A percentile compares a stretch with the other conserved stretches of the same genome.
These are phyloP conservation scores for Odontomachus brunneus DNA, from an alignment of 1,140 invertebrate genomes.

Conservation along the genomic window DNA sequence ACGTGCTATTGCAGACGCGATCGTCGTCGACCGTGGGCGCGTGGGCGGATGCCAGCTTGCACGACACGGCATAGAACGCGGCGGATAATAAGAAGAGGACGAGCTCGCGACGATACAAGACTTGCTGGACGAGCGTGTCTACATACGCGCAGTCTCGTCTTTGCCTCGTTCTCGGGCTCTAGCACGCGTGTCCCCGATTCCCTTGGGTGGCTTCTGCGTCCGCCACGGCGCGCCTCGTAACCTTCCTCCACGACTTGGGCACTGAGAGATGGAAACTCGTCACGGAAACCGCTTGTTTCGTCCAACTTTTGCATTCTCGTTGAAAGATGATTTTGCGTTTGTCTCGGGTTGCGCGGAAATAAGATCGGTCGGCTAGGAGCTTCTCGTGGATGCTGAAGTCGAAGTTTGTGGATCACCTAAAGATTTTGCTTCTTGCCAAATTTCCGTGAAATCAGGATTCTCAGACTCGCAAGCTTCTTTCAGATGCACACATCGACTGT, in stretches of 20 bases:
- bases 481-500: no score
- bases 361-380: no score
- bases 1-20: constrained; percentile 61
- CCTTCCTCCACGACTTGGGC: constrained; percentile 1
- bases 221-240: constrained; percentile 15
- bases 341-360: no score
- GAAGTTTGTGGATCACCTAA: no score
- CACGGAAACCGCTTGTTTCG: no score
- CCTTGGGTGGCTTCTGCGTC: constrained; percentile 50
- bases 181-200: constrained; percentile 58
- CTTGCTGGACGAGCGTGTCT: constrained; percentile 69
- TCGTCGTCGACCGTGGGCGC: constrained; percentile 48
- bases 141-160: constrained; percentile 54
- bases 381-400: no score
- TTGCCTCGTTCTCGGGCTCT: constrained; percentile 50
- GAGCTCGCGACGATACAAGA: constrained; percentile 37
- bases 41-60: constrained; percentile 76
- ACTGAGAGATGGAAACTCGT: neutral
- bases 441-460: no score
- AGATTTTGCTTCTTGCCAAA: no score
- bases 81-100: constrained; percentile 41
- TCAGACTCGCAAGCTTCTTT: no score
- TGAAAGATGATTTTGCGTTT: neutral
- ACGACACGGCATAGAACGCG: constrained; percentile 61
- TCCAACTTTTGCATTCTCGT: neutral